These are phyloP conservation scores for Camponotus vicinus DNA, from an alignment of 1,140 invertebrate genomes.

Conservation along the genomic window DNA sequence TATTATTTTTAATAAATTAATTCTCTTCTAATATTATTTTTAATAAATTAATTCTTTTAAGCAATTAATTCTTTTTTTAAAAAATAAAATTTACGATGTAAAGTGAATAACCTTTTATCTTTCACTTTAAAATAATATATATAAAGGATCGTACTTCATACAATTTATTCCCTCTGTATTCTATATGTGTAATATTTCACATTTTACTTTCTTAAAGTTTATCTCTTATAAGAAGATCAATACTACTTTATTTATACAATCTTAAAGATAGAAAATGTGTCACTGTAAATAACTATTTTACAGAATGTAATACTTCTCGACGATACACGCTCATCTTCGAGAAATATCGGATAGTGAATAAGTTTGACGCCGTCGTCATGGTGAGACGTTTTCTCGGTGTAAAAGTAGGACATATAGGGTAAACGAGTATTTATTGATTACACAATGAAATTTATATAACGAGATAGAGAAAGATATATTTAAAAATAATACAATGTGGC, in stretches of 20 bases:
- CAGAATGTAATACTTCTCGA: neutral
- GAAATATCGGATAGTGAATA: neutral
- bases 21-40: no score
- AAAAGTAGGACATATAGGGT: constrained; percentile 6
- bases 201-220: neutral
- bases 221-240: neutral
- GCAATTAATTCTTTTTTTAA: neutral
- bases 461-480: constrained; percentile 15
- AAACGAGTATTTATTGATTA: constrained; percentile 42
- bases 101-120: neutral
- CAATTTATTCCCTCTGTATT: constrained; percentile 19
- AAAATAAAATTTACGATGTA: neutral
- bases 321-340: neutral
- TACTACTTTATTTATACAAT: constrained; percentile 39
- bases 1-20: neutral
- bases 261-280: neutral
- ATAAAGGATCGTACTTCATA: neutral
- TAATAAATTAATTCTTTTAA: neutral
- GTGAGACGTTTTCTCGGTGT: constrained; percentile 23
- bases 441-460: constrained; percentile 27
- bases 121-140: neutral
- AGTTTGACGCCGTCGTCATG: constrained; percentile 36
- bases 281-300: constrained; percentile 8
- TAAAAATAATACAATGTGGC: neutral
- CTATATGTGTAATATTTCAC: neutral